These are phyloP conservation scores for Ectemnius cavifrons DNA, from an alignment of 2,888 invertebrate species.

Conservation along the genomic window DNA sequence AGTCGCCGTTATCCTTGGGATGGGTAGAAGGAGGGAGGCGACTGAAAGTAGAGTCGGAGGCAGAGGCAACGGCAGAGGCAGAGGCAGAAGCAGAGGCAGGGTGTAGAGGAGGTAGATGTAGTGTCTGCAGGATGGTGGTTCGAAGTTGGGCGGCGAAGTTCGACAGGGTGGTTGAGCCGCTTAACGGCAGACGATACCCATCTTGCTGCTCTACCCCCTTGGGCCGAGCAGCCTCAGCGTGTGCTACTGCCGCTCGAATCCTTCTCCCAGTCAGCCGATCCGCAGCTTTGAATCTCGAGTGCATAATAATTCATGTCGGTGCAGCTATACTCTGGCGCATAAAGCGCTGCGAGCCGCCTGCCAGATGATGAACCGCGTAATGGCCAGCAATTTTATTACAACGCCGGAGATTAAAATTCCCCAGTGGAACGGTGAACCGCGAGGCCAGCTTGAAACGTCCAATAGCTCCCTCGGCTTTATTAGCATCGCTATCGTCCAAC, in stretches of 20 bases:
- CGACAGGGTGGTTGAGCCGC: constrained; percentile 62
- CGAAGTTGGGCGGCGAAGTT: constrained; percentile 39
- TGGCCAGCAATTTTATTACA: constrained; percentile 31
- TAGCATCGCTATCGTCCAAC: constrained; percentile 10
- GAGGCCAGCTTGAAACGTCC: constrained; percentile 20
- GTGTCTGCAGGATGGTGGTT: constrained; percentile 4
- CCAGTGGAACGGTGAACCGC: constrained; percentile 29
- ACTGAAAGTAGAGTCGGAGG: constrained; percentile 19
- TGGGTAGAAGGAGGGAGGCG: neutral
- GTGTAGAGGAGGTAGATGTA: neutral
- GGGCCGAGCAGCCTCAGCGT: constrained; percentile 28
- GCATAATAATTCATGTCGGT: constrained; percentile 58
- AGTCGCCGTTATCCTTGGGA: constrained; percentile 54
- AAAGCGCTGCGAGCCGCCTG: neutral
- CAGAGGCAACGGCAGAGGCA: neutral
- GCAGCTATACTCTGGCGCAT: constrained; percentile 18
- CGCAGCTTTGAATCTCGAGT: constrained; percentile 41
- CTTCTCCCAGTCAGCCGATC: constrained; percentile 38
- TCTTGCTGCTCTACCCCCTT: constrained; percentile 54
- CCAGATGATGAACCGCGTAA: neutral
- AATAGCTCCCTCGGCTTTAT: constrained; percentile 23
- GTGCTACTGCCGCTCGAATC: constrained; percentile 17
- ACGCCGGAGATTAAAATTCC: constrained; percentile 24
- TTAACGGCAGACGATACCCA: constrained; percentile 65
- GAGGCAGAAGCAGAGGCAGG: neutral